phyloP scores from a whole-genome alignment of 2,113 vertebrate species.

The Brevimyrus niger region DNA sequence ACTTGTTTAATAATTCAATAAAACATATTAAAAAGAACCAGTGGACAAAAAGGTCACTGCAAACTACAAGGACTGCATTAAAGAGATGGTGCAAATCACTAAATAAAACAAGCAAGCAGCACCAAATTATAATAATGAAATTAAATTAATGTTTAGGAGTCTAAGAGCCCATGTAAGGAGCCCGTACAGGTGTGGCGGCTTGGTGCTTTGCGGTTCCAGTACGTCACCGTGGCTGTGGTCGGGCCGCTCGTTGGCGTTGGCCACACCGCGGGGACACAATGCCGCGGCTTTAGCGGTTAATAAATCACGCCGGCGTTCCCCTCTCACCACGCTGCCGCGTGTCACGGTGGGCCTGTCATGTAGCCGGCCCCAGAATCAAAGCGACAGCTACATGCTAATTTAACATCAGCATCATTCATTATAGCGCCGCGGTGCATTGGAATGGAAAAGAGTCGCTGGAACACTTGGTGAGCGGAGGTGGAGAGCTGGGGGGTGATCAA shows the following conservation, averaged over 20 bases:
- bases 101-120: neutral
- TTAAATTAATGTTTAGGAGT: neutral
- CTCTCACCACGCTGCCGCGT: constrained; percentile 36
- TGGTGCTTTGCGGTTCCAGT: constrained; percentile 33
- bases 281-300: constrained; percentile 61
- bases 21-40: neutral
- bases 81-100: neutral
- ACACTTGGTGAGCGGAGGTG: constrained; percentile 32
- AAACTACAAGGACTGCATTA: neutral
- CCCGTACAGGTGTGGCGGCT: constrained; percentile 43
- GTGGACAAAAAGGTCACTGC: neutral
- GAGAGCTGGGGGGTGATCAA: constrained; percentile 47
- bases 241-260: constrained; percentile 56
- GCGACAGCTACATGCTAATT: constrained; percentile 74
- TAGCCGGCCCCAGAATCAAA: constrained; percentile 53
- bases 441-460: constrained; percentile 55
- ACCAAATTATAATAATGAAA: neutral
- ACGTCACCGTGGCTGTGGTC: constrained; percentile 49
- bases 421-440: constrained; percentile 60
- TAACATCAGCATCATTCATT: constrained; percentile 66
- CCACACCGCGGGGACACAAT: constrained; percentile 58
- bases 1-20: neutral
- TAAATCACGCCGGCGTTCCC: constrained; percentile 58
- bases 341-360: constrained; percentile 64
- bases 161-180: constrained; percentile 49